phyloP scores from a whole-genome alignment of 2,888 invertebrate species.

The Calephelis perditalis region DNA sequence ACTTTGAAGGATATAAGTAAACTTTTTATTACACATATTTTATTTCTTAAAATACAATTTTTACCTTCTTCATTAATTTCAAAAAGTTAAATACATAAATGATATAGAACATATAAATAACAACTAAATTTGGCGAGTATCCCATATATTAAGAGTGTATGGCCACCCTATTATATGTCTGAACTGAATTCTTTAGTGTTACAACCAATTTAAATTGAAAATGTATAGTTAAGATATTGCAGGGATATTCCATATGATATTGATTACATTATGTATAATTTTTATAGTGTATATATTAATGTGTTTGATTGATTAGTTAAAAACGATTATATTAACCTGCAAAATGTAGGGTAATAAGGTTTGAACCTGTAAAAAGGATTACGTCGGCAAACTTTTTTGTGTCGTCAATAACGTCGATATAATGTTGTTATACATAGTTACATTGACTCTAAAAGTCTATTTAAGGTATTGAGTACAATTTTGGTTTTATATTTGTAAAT shows the following conservation, averaged over 20 bases:
- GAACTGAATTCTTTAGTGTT: not conserved
- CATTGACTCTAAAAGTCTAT: not conserved
- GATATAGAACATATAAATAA: too few species aligned
- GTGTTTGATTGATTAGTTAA: not conserved
- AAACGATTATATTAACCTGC: not conserved
- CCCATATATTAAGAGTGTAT: not conserved
- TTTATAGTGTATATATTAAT: not conserved
- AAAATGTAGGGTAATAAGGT: not conserved
- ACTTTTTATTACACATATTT: too few species aligned
- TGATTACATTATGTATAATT: slow-evolving; percentile 1
- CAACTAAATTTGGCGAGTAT: too few species aligned
- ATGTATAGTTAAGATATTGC: not conserved
- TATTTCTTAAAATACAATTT: too few species aligned
- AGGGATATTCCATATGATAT: not conserved
- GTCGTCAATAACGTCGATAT: not conserved
- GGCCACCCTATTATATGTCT: not conserved
- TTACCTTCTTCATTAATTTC: too few species aligned
- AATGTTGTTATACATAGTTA: slow-evolving; percentile 2
- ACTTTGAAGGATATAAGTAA: too few species aligned
- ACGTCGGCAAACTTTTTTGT: not conserved
- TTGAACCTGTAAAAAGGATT: not conserved
- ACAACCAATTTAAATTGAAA: too few species aligned
- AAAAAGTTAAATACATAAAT: too few species aligned
- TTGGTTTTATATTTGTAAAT: slow-evolving; percentile 20
- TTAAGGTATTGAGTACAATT: slow-evolving; percentile 8